Conservation (phyloP, 2,888 invertebrate species). For the Netelia fuscicornis region DNA sequence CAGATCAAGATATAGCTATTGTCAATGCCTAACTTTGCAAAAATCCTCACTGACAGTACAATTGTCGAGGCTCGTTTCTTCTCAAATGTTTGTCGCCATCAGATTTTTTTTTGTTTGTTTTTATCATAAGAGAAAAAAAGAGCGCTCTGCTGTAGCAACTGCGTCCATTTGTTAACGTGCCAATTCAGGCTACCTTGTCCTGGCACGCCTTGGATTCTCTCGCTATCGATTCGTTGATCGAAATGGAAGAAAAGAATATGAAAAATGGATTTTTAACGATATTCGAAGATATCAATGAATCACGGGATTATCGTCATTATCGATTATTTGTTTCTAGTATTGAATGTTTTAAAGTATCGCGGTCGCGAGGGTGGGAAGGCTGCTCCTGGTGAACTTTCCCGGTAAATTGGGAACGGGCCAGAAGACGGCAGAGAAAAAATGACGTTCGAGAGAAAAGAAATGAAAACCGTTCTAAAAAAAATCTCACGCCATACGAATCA, state of each 20-base stretch:
- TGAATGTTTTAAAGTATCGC: not conserved
- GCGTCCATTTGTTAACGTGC: conserved; percentile 80
- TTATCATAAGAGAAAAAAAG: conserved; percentile 64
- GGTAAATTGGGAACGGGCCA: not conserved
- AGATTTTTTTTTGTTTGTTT: conserved; percentile 45
- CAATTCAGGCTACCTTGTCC: conserved; percentile 81
- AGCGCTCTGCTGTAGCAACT: conserved; percentile 78
- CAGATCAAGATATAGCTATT: not conserved
- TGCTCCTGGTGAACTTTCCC: not conserved
- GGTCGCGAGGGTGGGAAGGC: not conserved
- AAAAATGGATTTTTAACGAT: conserved; percentile 1
- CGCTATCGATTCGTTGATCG: conserved; percentile 50
- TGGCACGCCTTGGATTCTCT: conserved; percentile 74
- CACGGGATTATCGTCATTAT: conserved; percentile 40
- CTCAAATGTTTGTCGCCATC: conserved; percentile 76
- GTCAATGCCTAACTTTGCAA: not conserved
- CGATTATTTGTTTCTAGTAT: conserved; percentile 10
- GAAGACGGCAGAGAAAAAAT: not conserved
- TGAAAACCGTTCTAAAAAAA: conserved; percentile 9
- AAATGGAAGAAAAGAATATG: conserved; percentile 1
- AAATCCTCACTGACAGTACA: conserved; percentile 1
- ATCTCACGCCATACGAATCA: conserved; percentile 62
- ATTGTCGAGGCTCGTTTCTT: conserved; percentile 73
- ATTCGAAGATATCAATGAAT: conserved; percentile 24
- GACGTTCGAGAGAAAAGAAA: conserved; percentile 9